Evolutionary conservation across 2,888 invertebrate species (phyloP).

Genomic region (Panorpa germanica): DNA sequence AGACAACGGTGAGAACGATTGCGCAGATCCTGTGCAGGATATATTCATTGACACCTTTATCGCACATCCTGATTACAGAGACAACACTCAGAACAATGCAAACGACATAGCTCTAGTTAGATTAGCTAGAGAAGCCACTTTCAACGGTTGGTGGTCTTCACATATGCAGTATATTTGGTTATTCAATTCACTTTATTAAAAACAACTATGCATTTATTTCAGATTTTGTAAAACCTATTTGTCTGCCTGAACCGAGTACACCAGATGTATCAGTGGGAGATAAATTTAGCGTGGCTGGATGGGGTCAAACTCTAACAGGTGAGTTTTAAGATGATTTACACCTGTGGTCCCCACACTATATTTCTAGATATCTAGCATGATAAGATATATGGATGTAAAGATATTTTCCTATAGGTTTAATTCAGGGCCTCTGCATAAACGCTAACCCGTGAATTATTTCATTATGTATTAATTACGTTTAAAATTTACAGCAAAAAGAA

Average conservation of each 20-base stretch:
- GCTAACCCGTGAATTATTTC: too few species aligned
- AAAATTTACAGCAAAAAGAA: too few species aligned
- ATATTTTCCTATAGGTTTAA: too few species aligned
- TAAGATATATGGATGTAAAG: too few species aligned
- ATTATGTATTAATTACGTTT: too few species aligned
- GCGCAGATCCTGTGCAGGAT: slow-evolving; percentile 43
- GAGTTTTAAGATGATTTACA: too few species aligned
- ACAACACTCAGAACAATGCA: slow-evolving; percentile 27
- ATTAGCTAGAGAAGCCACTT: slow-evolving; percentile 24
- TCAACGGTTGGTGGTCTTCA: slow-evolving; percentile 21
- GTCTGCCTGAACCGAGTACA: slow-evolving; percentile 23
- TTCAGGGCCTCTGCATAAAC: too few species aligned
- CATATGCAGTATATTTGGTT: too few species aligned
- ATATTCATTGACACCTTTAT: slow-evolving; percentile 37
- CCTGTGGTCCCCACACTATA: too few species aligned
- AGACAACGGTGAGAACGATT: slow-evolving; percentile 26
- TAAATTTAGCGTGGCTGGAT: slow-evolving; percentile 37
- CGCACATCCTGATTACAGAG: slow-evolving; percentile 39
- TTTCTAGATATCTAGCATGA: too few species aligned
- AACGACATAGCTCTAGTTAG: slow-evolving; percentile 38
- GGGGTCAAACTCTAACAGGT: slow-evolving; percentile 49
- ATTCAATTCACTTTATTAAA: too few species aligned
- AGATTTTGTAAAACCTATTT: slow-evolving; percentile 39
- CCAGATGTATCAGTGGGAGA: slow-evolving; percentile 24
- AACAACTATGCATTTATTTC: slow-evolving; percentile 19